These are phyloP conservation scores for Stichodactyla helianthus DNA, from an alignment of 64 coral and sea anemone species.

Conservation along the genomic window DNA sequence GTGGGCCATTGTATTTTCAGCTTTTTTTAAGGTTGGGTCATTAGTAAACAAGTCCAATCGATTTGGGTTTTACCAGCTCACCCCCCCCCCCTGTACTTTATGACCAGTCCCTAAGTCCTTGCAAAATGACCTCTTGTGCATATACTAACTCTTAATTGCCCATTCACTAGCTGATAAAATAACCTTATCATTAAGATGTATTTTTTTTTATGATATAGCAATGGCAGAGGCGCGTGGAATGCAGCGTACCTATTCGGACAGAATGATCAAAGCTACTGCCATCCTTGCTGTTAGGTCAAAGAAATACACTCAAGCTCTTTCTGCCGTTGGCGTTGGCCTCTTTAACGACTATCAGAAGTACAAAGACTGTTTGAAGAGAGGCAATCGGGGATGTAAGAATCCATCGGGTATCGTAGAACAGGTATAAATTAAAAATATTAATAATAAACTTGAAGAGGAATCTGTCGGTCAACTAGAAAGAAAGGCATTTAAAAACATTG, in stretches of 20 bases:
- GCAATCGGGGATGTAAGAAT: neutral
- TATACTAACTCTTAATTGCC: too few relatives aligned
- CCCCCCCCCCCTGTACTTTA: too few relatives aligned
- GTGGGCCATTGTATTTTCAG: too few relatives aligned
- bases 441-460: neutral
- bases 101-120: too few relatives aligned
- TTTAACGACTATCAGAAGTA: conserved; percentile 4
- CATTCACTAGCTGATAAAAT: too few relatives aligned
- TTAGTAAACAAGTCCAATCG: too few relatives aligned
- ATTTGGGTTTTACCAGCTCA: too few relatives aligned
- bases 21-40: too few relatives aligned
- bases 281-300: neutral
- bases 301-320: neutral
- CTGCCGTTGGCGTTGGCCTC: neutral
- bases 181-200: neutral
- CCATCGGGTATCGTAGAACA: conserved; percentile 1
- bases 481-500: too few relatives aligned
- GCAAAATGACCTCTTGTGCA: too few relatives aligned
- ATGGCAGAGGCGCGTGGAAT: conserved; percentile 37
- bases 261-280: conserved; percentile 14
- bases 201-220: conserved; percentile 10
- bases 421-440: conserved; percentile 4
- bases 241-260: neutral
- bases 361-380: neutral
- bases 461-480: too few relatives aligned